Evolutionary conservation across 2,888 invertebrate genomes (phyloP), one percentile per base, ranked within the genome.

Genomic region (Terebella lapidaria): DNA sequence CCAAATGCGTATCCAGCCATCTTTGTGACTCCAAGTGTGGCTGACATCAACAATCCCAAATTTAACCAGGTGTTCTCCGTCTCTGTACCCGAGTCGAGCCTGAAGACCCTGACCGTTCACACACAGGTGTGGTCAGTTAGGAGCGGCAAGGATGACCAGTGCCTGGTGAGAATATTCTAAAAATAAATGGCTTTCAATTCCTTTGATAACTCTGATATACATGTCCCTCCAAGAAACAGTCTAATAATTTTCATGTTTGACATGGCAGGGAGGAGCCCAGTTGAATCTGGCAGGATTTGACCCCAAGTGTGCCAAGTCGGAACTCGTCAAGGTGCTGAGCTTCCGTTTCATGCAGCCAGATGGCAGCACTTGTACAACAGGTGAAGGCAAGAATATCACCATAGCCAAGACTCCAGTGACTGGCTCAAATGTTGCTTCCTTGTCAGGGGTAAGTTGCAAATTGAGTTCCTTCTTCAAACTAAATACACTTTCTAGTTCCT

Each of bases 251-350:
- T 35, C 10, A 35, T 35, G 42, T 35, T 35, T n/a, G 42, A 35
- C 42, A n/a, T n/a, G n/a, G 3, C 82, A 94, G 94, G 95, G 95
- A 72, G 92, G 92, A 75, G 90, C 92, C 57, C 94, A 95, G 87
- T 92, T 95, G 65, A 94, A 94, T 79, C 83, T 96, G 73, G 95
- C 95, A 53, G 94, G 95, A 81, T 95, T 94, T 81, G 90, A 90
- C 75, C 87, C 91, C 0, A 91, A 91, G 67, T 84, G 85, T 4
- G 87, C 89, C 49, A 88, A 90, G 20, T 86, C 87, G 27, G 91
- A 92, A 80, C 95, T 95, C 95, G 95, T 95, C 85, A 96, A 95
- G 78, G 89, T 95, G 65, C 85, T 95, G 58, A 91, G 92, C 80
- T 87, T 89, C 72, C 87, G 87, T 74, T 87, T 89, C 75, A 87